Evolutionary conservation across 2,113 vertebrate genomes (phyloP).

Genomic region (Eptesicus fuscus): DNA sequence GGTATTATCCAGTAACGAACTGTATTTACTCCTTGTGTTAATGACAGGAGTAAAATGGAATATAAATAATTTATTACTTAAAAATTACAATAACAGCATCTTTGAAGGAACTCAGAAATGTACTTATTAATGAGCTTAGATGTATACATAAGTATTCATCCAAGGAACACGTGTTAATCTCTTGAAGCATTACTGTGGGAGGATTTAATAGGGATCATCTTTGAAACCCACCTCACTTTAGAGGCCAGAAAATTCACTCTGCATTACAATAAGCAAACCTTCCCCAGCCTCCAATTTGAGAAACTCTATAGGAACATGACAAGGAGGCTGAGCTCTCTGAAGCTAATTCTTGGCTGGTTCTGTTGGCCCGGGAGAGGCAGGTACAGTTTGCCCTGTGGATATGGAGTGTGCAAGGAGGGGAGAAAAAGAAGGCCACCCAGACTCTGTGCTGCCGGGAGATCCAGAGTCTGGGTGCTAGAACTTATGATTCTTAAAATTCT

Average conservation of each 20-base stretch:
- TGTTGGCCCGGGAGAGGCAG: not conserved
- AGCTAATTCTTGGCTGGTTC: not conserved
- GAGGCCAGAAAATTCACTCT: not conserved
- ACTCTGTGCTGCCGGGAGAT: not conserved
- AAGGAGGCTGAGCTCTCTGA: not conserved
- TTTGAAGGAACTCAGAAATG: not conserved
- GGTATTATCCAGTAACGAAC: not conserved
- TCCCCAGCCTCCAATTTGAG: not conserved
- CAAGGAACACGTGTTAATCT: not conserved
- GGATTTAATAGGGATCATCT: not conserved
- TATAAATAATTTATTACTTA: not conserved
- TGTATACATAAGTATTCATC: not conserved
- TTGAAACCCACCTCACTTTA: not conserved
- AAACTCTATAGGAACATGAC: not conserved
- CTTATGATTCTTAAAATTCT: not conserved
- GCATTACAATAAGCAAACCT: not conserved
- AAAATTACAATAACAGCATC: not conserved
- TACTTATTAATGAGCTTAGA: conserved; percentile 5
- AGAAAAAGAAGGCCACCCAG: not conserved
- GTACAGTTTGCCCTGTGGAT: not conserved
- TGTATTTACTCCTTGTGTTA: not conserved
- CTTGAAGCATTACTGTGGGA: not conserved
- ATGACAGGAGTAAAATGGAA: not conserved
- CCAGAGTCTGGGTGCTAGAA: not conserved
- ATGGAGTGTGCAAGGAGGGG: not conserved